These are phyloP conservation scores for Xenops minutus DNA, from an alignment of 2,797 vertebrate genomes.

Conservation along the genomic window DNA sequence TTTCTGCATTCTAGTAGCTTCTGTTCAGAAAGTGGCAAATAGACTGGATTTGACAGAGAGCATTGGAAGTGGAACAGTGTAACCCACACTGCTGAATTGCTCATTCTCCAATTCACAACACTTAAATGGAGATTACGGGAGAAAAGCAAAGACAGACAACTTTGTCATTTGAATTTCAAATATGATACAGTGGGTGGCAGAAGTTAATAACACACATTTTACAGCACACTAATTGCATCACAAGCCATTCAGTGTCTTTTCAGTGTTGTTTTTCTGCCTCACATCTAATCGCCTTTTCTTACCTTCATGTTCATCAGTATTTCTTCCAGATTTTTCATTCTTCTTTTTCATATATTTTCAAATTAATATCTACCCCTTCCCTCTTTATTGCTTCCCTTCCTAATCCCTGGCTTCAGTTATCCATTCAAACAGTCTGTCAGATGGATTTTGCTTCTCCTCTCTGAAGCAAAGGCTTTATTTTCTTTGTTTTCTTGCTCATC, in stretches of 20 bases:
- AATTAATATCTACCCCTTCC: background rate
- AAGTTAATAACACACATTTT: background rate
- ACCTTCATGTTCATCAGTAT: background rate
- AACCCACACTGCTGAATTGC: background rate
- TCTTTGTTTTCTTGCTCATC: background rate
- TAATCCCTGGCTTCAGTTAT: background rate
- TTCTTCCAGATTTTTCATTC: background rate
- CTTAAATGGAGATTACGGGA: background rate
- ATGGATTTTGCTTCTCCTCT: background rate
- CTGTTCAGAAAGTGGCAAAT: background rate
- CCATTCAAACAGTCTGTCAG: background rate
- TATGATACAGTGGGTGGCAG: background rate
- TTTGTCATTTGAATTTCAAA: background rate
- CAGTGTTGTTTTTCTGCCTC: background rate
- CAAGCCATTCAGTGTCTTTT: background rate
- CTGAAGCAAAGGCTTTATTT: background rate
- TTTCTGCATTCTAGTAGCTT: background rate
- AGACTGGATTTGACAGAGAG: background rate
- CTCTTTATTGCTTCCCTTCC: background rate
- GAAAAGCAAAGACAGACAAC: background rate
- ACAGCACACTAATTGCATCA: background rate
- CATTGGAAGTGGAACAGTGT: accelerated
- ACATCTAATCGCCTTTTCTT: background rate
- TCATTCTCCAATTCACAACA: accelerated
- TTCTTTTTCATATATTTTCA: background rate